A percentile compares a stretch with the other conserved stretches of the same genome.
phyloP scores from a whole-genome alignment of 2,888 invertebrate genomes.

The Scrobipalpa atriplicella region DNA sequence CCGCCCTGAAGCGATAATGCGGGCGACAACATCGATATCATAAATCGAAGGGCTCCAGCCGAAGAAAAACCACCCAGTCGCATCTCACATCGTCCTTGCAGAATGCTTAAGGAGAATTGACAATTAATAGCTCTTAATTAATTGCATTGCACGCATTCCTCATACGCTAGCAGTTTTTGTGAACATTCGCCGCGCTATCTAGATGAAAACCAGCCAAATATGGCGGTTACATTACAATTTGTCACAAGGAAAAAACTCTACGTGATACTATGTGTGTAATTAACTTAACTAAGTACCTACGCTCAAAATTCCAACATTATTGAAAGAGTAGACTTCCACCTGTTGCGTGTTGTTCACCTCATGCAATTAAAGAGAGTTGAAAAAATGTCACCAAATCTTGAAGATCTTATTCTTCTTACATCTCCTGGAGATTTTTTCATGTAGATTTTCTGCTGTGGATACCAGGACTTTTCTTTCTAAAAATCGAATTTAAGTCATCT shows the following conservation, averaged over 20 bases:
- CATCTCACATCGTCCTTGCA: slow-evolving; percentile 36
- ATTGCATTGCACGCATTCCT: slow-evolving; percentile 62
- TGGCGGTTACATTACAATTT: slow-evolving; percentile 32
- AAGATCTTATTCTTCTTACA: too few relatives aligned
- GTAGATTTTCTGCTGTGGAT: too few relatives aligned
- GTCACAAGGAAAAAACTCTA: slow-evolving; percentile 17
- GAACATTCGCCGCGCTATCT: slow-evolving; percentile 25
- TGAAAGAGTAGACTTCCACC: neutral
- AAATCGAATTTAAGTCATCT: too few relatives aligned
- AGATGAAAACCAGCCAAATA: slow-evolving; percentile 49
- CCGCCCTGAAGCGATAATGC: slow-evolving; percentile 29
- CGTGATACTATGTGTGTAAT: slow-evolving; percentile 15
- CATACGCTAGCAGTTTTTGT: slow-evolving; percentile 28
- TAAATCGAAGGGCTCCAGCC: slow-evolving; percentile 37
- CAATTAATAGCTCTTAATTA: slow-evolving; percentile 71
- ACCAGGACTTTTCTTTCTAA: too few relatives aligned
- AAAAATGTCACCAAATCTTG: neutral
- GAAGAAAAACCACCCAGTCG: slow-evolving; percentile 38
- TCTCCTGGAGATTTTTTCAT: too few relatives aligned
- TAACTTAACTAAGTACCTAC: slow-evolving; percentile 4
- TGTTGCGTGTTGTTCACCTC: slow-evolving; percentile 3
- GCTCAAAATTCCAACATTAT: neutral
- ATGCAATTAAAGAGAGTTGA: neutral
- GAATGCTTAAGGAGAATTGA: slow-evolving; percentile 56
- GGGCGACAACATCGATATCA: slow-evolving; percentile 37